Percentiles rank a stretch among this genome's conserved stretches.
These are phyloP conservation scores for Triplophysa bombifrons DNA, from an alignment of 2,797 vertebrate genomes.

Conservation along the genomic window DNA sequence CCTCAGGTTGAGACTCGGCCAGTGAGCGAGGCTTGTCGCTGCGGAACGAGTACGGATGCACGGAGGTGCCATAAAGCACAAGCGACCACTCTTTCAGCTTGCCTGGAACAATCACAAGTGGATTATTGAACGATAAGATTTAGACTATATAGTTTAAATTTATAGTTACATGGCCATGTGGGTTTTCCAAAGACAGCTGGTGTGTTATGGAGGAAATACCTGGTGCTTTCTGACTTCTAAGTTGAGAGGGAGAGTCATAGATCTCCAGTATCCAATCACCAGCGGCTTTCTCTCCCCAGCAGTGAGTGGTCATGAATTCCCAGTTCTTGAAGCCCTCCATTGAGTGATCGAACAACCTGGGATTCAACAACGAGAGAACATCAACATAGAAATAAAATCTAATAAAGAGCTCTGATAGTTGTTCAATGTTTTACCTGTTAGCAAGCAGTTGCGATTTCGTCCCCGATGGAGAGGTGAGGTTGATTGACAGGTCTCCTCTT, in stretches of 20 bases:
- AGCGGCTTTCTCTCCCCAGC: constrained; percentile 96
- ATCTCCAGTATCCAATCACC: constrained; percentile 98
- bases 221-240: constrained; percentile 97
- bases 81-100: constrained; percentile 99
- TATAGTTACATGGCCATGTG: too few species aligned
- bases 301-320: constrained; percentile 99
- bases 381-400: neutral
- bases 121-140: too few species aligned
- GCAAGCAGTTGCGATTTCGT: constrained; percentile 97
- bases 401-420: too few species aligned
- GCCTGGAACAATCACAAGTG: constrained; percentile 72
- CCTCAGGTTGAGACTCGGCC: constrained; percentile 69
- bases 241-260: constrained; percentile 94
- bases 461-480: constrained; percentile 96
- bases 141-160: too few species aligned
- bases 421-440: constrained; percentile 83
- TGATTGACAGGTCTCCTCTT: constrained; percentile 96
- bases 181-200: too few species aligned
- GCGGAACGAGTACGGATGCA: constrained; percentile 89
- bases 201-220: constrained; percentile 71
- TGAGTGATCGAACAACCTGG: constrained; percentile 97
- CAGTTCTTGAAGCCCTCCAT: constrained; percentile 99
- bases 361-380: neutral
- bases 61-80: constrained; percentile 93
- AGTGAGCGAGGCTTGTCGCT: constrained; percentile 85